Conservation (phyloP, 2,113 vertebrate species). For the Psammodynastes pulverulentus region DNA sequence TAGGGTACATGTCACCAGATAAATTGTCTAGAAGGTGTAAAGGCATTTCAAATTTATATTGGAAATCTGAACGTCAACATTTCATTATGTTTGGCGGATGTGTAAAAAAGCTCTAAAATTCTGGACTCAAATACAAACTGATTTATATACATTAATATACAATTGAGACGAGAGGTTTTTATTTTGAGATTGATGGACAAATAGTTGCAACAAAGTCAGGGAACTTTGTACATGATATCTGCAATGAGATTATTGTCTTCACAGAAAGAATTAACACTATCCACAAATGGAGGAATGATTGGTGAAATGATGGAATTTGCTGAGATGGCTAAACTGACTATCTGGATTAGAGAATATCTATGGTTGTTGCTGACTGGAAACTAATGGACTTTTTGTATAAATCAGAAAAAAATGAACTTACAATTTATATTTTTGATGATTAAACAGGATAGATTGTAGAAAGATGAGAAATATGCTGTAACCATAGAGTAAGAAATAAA, state of each 20-base stretch:
- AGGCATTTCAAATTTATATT: neutral
- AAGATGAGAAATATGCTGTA: neutral
- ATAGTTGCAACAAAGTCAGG: neutral
- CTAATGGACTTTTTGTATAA: neutral
- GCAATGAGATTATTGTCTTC: neutral
- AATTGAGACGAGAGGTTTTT: neutral
- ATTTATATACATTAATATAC: neutral
- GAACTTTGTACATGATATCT: neutral
- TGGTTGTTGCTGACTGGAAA: neutral
- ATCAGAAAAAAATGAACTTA: neutral
- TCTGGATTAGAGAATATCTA: neutral
- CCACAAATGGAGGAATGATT: neutral
- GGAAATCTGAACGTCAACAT: neutral
- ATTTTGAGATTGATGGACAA: neutral
- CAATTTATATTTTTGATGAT: neutral
- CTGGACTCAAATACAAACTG: neutral
- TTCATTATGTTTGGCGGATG: neutral
- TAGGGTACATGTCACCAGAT: neutral
- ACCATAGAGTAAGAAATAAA: neutral
- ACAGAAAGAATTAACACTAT: neutral
- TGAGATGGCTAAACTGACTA: neutral
- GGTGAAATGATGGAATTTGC: neutral
- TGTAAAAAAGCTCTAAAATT: neutral
- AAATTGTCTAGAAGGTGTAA: neutral
- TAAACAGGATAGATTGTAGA: neutral